Evolutionary conservation across 2,888 invertebrate species (phyloP).

Genomic region (Blastobasis adustella): DNA sequence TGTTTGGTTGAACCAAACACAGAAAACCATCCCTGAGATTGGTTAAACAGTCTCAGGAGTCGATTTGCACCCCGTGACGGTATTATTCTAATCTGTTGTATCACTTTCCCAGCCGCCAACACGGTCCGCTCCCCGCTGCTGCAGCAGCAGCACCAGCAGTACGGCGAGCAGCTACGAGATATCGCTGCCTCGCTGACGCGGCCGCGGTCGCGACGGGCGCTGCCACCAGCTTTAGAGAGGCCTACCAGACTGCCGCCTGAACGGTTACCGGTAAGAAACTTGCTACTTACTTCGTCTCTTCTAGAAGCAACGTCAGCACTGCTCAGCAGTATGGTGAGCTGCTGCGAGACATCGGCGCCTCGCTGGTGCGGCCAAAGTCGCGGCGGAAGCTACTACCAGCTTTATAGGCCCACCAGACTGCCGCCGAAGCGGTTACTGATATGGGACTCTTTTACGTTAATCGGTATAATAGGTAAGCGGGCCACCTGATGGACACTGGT

Average conservation of each 20-base stretch:
- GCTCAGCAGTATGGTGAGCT: constrained; percentile 80
- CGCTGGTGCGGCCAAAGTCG: constrained; percentile 82
- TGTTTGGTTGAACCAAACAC: too few species aligned
- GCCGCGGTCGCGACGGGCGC: constrained; percentile 74
- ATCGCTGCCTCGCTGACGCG: constrained; percentile 88
- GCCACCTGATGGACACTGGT: too few species aligned
- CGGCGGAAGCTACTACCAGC: constrained; percentile 70
- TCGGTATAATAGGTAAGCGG: too few species aligned
- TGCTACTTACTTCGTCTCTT: too few species aligned
- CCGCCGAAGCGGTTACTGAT: constrained; percentile 52
- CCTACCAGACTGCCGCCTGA: constrained; percentile 70
- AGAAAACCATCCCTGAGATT: too few species aligned
- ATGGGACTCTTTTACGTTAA: too few species aligned
- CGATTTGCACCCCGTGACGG: too few species aligned
- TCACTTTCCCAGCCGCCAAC: constrained; percentile 24
- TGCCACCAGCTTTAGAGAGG: constrained; percentile 72
- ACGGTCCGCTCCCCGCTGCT: constrained; percentile 54
- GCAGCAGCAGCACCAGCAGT: constrained; percentile 66
- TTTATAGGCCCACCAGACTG: constrained; percentile 72
- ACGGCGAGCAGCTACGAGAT: constrained; percentile 85
- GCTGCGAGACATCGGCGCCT: constrained; percentile 87
- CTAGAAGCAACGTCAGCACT: constrained; percentile 48
- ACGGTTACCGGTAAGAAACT: constrained; percentile 43
- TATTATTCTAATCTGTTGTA: not conserved
- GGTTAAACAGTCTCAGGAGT: too few species aligned